Base-by-base conservation (phyloP, 2,113 vertebrate species). In the Shinisaurus crocodilurus region DNA sequence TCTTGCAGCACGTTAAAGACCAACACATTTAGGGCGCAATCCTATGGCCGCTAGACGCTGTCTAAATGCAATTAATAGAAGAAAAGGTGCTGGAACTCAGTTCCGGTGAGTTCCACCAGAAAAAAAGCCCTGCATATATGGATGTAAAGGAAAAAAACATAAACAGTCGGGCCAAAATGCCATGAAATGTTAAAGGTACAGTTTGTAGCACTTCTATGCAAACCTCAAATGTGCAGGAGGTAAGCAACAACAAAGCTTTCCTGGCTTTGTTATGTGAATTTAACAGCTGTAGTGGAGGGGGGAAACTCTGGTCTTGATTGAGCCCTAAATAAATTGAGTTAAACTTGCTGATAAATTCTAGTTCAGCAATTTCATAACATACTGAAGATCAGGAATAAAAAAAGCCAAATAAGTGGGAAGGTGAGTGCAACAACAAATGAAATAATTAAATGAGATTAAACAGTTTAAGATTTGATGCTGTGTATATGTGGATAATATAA, bases 371-470 rank as follows among this genome's bases (percentile, higher is more conserved):
- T 84, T 84, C 82, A 43, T 50, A 84, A 40, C 88, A 90, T 37
- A 23, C 57, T 80, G 84, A 91, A 88, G 92, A 91, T 69, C 86
- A 54, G 84, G 83, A 87, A 25, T 54, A 69, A 92, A 92, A 94
- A 93, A 67, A 77, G n/a, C 90, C 34, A n/a, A 85, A 48, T 94
- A 94, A 93, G 79, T 79, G 89, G 75, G 91, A 92, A 20, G 29
- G 48, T n/a, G 57, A 50, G 65, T 54, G 45, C 3, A n/a, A 37
- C 93, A 94, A 96, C 92, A 94, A 96, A 60, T 82, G 87, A 94
- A 95, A 94, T 92, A 91, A 67, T 93, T 94, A 94, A 91, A 88
- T 90, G 18, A 80, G 89, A 91, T 91, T 94, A 85, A 95, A 60
- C 27, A 45, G 54, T 89, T 92, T 88, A 57, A 40, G 3, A 72